These are phyloP conservation scores for Heliconius ethilla DNA, from an alignment of 2,888 invertebrate genomes.

Conservation along the genomic window DNA sequence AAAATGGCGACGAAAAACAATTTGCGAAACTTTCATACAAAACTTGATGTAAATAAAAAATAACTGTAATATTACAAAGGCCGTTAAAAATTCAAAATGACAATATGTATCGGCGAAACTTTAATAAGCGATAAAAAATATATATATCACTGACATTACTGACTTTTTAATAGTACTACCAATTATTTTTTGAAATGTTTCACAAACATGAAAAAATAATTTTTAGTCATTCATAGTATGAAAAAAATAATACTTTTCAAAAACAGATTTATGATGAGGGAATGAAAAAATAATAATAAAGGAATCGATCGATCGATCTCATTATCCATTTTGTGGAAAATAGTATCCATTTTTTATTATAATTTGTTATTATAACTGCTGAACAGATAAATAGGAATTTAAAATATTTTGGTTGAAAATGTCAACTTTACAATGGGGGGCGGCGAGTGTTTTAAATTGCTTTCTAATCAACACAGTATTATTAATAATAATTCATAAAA, in stretches of 20 bases:
- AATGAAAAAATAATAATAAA: slow-evolving; percentile 37
- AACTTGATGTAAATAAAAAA: slow-evolving; percentile 48
- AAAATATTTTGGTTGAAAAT: slow-evolving; percentile 37
- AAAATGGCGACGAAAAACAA: slow-evolving; percentile 43
- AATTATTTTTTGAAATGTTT: not conserved
- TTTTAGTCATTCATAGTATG: not conserved
- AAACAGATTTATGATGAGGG: slow-evolving; percentile 10
- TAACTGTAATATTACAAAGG: slow-evolving; percentile 48
- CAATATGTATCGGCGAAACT: slow-evolving; percentile 55
- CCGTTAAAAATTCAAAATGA: slow-evolving; percentile 60
- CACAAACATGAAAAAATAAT: not conserved
- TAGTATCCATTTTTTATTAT: slow-evolving; percentile 30
- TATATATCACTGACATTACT: too few relatives aligned
- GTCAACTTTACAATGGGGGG: slow-evolving; percentile 8
- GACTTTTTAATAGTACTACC: too few relatives aligned
- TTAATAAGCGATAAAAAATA: slow-evolving; percentile 48
- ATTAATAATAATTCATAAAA: not conserved
- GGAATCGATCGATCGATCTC: too few relatives aligned
- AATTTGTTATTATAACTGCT: slow-evolving; percentile 43
- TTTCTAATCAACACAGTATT: not conserved
- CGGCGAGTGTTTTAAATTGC: not conserved
- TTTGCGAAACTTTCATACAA: slow-evolving; percentile 46
- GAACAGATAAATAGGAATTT: slow-evolving; percentile 40
- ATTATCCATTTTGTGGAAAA: slow-evolving; percentile 39
- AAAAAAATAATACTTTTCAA: not conserved